phyloP scores from a whole-genome alignment of 2,888 invertebrate genomes.

The Andrena praecox region DNA sequence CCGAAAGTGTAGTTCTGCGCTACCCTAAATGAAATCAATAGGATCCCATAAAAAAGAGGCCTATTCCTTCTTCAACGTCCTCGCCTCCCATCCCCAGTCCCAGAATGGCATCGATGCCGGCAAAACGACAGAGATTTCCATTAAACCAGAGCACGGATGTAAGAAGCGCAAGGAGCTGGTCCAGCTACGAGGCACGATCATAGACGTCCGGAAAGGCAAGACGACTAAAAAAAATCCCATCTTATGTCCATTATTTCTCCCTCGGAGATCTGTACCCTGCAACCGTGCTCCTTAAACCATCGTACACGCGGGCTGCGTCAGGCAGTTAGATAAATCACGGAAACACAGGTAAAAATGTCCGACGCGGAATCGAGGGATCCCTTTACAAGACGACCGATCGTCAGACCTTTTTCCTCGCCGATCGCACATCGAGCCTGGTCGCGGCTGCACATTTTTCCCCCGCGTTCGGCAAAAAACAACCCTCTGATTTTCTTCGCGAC shows the following conservation, averaged over 20 bases:
- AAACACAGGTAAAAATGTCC: conserved; percentile 37
- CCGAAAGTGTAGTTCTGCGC: no score
- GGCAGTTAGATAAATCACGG: conserved; percentile 44
- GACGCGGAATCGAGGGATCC: conserved; percentile 34
- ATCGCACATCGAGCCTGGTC: conserved; percentile 26
- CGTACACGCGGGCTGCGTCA: neutral
- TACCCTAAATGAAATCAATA: no score
- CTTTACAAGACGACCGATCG: conserved; percentile 24
- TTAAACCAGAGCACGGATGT: neutral
- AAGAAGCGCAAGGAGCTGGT: conserved; percentile 16
- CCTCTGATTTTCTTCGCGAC: neutral
- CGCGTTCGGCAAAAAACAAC: neutral
- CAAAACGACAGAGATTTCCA: conserved; percentile 14
- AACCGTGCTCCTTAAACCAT: conserved; percentile 24
- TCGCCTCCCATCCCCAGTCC: neutral
- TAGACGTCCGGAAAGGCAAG: conserved; percentile 1
- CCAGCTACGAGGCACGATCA: neutral
- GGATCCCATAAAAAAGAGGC: neutral
- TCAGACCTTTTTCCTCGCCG: conserved; percentile 4
- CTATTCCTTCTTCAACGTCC: neutral
- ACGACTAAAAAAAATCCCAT: neutral
- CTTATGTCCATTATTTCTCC: conserved; percentile 21
- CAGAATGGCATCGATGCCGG: neutral
- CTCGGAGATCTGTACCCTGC: neutral
- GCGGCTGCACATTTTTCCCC: neutral